Evolutionary conservation across 2,888 invertebrate genomes (phyloP).

Genomic region (Pristionchus japonicus): DNA sequence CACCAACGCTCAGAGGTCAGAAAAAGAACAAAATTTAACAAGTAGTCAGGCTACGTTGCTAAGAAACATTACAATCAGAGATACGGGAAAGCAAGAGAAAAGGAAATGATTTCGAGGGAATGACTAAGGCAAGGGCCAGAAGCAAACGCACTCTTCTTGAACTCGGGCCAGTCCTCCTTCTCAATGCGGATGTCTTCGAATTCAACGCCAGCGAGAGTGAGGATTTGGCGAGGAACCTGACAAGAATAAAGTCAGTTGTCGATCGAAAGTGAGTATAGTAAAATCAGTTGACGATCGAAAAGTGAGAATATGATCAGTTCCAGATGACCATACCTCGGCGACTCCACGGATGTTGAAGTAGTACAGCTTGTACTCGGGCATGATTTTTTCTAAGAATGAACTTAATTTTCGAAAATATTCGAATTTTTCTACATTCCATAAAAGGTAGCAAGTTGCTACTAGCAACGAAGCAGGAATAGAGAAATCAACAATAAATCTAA

Average conservation of each 20-base stretch:
- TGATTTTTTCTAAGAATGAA: not conserved
- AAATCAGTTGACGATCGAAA: not conserved
- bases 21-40: no score
- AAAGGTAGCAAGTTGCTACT: not conserved
- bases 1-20: no score
- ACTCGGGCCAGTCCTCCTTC: not conserved
- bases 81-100: no score
- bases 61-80: no score
- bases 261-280: not conserved
- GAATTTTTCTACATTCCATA: not conserved
- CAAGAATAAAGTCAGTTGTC: not conserved
- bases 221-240: not conserved
- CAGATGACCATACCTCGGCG: not conserved
- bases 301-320: no score
- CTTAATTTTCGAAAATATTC: not conserved
- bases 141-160: not conserved
- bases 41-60: no score
- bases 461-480: no score
- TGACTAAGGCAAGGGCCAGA: no score
- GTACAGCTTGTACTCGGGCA: slow-evolving; percentile 32
- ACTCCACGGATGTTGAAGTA: slow-evolving; percentile 18
- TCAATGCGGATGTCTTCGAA: not conserved
- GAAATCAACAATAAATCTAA: no score
- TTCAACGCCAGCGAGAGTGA: not conserved
- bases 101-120: no score